Base-by-base conservation (phyloP, 1,140 invertebrate genomes). In the Hyles vespertilio region DNA sequence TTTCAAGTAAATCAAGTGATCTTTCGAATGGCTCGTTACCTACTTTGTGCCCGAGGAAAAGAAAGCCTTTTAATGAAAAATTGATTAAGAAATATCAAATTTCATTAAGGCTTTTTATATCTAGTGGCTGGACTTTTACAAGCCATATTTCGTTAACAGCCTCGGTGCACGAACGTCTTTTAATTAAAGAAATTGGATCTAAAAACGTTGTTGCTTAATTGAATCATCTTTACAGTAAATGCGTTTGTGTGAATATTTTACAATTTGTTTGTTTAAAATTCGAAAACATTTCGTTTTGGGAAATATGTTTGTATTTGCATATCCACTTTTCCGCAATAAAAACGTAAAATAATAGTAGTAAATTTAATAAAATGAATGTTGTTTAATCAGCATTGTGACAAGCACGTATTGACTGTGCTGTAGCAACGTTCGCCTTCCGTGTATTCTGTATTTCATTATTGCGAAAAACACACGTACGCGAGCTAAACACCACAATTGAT, bases 181-280 rank as follows among this genome's bases (percentile, higher is more conserved):
- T 63, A 72, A 70, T 75, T 69, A 72, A 67, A 59, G 22, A 56
- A 70, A 71, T 76, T 70, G 62, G 56, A 64, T 70, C 53, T 45
- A 50, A 56, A 47, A 54, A 33, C 10, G n/a, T n/a, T 22, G 22
- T 22, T 47, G 10, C 10, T 48, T 48, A 48, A 48, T 10, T 48
- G 46, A 48, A n/a, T 10, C 46, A n/a, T n/a, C n/a, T 48, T n/a
- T n/a, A 11, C 7, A 48, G n/a, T 40, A 40, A 40, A 40, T 40
- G 36, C 8, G 36, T 40, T 40, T 40, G 36, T 40, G 8, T 40
- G 3, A 40, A 40, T 40, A 40, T 40, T 40, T 40, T 40, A 40
- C 3, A 5, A 5, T 5, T 40, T 5, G 8, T 40, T 40, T 40
- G 36, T 40, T 40, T 40, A 40, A 5, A 5, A 40, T 40, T 1